Evolutionary conservation across 2,888 invertebrate species (phyloP), one percentile per base, ranked within the genome.

Genomic region (Eupelmus urozonus): DNA sequence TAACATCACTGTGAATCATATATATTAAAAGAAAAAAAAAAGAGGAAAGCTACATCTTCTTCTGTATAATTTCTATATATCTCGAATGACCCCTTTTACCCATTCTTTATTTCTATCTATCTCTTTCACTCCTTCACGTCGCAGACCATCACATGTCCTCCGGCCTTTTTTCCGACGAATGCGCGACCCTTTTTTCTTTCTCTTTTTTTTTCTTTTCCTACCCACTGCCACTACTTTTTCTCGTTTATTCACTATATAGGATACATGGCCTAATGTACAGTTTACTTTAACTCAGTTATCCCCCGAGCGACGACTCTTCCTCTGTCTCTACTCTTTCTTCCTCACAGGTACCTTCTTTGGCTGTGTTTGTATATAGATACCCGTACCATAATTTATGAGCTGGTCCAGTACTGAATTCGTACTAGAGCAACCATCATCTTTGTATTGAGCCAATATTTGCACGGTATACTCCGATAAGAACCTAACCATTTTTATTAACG

Each of bases 191-290:
- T 66, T 59, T 23, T 66, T 66, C 49, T 69, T 25, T 57, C 25
- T 69, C 42, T 70, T 55, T 67, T 2, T 53, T 57, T 71, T 71
- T 57, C 34, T 34, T 69, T 71, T 71, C 42, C 51, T 34, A 1
- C 23, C 18, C 18, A 45, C 49, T 42, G 57, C 57, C 18, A 65
- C 60, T 18, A 20, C 13, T 40, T 69, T 71, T 71, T 57, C 51
- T 34, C 51, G 1, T 18, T 11, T 25, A 11, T 49, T 7, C 4
- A n/a, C 40, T 18, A 42, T 45, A 13, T 18, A 27, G 60, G 9
- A 59, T 27, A 51, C 62, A 62, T 45, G 69, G 62, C 45, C 76
- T 69, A 63, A 69, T 62, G 76, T 76, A 63, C 45, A 70, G 59
- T 76, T 76, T 66, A 74, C 65, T 66, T n/a, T 27, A 63, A 55